These are phyloP conservation scores for Pristis pectinata DNA, from an alignment of 2,797 vertebrate species.

Conservation along the genomic window DNA sequence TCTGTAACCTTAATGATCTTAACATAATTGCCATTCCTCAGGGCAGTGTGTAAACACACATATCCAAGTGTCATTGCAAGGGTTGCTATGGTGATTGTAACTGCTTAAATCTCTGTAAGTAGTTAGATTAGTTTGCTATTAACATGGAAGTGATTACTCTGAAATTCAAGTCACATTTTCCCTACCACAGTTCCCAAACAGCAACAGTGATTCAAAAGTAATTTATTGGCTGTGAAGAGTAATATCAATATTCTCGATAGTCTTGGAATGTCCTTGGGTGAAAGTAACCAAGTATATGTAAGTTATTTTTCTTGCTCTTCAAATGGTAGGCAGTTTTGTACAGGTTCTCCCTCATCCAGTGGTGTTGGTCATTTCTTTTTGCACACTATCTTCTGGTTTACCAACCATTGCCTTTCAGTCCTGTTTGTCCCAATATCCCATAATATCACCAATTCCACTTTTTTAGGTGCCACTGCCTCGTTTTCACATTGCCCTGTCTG, in stretches of 20 bases:
- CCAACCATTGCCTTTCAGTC: neutral
- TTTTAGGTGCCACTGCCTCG: neutral
- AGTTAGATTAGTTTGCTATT: neutral
- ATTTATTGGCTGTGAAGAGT: neutral
- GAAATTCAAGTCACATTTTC: conserved; percentile 18
- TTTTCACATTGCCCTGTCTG: neutral
- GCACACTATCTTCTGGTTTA: neutral
- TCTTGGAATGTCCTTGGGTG: neutral
- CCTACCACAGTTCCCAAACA: neutral
- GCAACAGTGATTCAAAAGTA: neutral
- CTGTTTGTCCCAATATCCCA: neutral
- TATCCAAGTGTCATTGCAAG: conserved; percentile 16
- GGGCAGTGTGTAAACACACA: neutral
- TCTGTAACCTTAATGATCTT: conserved; percentile 19
- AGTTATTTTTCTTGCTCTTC: neutral
- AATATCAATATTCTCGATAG: too few relatives aligned
- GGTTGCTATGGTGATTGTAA: neutral
- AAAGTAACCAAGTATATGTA: neutral
- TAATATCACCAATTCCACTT: neutral
- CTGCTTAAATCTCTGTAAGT: neutral
- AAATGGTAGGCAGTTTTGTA: neutral
- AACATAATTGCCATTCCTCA: conserved; percentile 18
- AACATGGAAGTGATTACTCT: neutral
- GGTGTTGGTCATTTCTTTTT: neutral
- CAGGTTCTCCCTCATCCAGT: neutral